Evolutionary conservation across 2,888 invertebrate species (phyloP).

Genomic region (Phoenoteleia sp.): DNA sequence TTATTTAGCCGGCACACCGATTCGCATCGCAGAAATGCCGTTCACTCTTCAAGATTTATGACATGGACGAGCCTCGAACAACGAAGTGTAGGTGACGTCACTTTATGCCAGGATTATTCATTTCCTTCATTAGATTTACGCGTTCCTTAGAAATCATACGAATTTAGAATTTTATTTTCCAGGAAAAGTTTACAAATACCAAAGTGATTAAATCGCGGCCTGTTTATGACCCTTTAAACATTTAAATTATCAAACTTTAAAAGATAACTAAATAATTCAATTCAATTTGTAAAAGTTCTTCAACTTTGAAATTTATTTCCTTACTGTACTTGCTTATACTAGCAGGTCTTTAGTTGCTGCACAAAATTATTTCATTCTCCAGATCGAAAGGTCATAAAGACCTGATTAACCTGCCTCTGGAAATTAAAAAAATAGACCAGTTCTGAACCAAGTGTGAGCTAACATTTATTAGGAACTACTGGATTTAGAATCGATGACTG

Average conservation of each 20-base stretch:
- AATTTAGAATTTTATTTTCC: constrained; percentile 9
- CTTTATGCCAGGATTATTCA: constrained; percentile 33
- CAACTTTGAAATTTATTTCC: constrained; percentile 14
- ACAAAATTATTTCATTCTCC: too few species aligned
- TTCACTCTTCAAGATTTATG: constrained; percentile 28
- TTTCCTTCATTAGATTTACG: constrained; percentile 31
- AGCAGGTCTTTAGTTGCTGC: too few species aligned
- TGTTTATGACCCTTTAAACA: too few species aligned
- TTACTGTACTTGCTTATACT: background rate
- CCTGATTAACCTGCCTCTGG: too few species aligned
- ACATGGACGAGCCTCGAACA: constrained; percentile 6
- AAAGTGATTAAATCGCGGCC: too few species aligned
- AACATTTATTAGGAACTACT: background rate
- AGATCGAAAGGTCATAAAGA: too few species aligned
- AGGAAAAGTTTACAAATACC: background rate
- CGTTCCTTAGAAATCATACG: background rate
- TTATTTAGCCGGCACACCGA: constrained; percentile 41
- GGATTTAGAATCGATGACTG: constrained; percentile 10
- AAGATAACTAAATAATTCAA: constrained; percentile 10
- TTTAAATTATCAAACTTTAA: background rate
- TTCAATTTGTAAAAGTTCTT: background rate
- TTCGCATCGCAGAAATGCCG: constrained; percentile 34
- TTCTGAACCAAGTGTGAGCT: background rate
- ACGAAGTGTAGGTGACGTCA: constrained; percentile 45
- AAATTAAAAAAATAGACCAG: too few species aligned